Evolutionary conservation across 2,797 vertebrate genomes (phyloP), one percentile per base, ranked within the genome.

Genomic region (Anabas testudineus): DNA sequence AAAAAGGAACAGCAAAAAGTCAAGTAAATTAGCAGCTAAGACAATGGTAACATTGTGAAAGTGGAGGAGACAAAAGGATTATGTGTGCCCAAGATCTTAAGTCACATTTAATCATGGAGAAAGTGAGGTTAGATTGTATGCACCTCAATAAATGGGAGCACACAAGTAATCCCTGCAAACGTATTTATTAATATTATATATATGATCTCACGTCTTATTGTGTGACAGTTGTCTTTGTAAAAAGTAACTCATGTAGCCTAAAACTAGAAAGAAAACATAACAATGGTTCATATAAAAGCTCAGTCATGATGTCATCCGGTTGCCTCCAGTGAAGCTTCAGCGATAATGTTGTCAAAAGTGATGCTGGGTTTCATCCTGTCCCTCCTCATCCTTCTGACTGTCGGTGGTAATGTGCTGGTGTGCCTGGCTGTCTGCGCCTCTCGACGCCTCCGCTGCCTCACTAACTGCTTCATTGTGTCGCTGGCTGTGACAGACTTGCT

Each of bases 401-500:
- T 99, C 4, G 90, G 93, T 0, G 97, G 97, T n/a, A 99, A 99
- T 4, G 93, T 98, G 82, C 79, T 98, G 0, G 97, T 98, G 75
- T 99, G 97, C 80, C 89, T 99, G 89, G 97, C 96, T 0, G 96
- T 99, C 65, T 96, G 93, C 16, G 72, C 94, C 24, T 96, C 95
- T 37, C 95, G 95, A 47, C 93, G 92, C 55, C 96, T 99, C 43
- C 97, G 96, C 71, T 97, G 92, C 70, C 90, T 97, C 86, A 98
- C 97, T 59, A 99, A 99, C 95, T 99, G 97, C 90, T 96, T 99
- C 89, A 97, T 99, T 18, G 95, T 99, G 62, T 99, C 98, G 2
- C 94, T 99, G 83, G 97, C 97, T 5, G 91, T 97, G 78, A 98
- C 97, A 2, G 98, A 99, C 92, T 93, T 99, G 70, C 95, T 98